Evolutionary conservation across 2,888 invertebrate species (phyloP), one percentile per base, ranked within the genome.

Genomic region (Xestia c-nigrum): DNA sequence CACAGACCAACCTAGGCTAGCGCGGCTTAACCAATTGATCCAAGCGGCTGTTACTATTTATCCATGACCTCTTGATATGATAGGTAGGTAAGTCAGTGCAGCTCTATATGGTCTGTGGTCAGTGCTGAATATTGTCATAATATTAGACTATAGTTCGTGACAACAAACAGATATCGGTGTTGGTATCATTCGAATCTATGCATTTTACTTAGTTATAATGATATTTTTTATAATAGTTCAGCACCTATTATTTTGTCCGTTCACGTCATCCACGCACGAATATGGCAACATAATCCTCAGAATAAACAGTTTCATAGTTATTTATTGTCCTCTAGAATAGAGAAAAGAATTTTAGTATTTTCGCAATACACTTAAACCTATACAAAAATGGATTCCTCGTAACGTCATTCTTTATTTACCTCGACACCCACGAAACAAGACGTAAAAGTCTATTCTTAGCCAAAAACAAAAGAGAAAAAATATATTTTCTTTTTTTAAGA

Each of bases 141-240:
- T n/a, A n/a, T 38, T 69, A 40, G 19, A 52, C 65, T 71, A 40
- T n/a, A 14, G 46, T 85, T 76, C 76, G 85, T 85, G 81, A 72
- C 73, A 75, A 12, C 16, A 12, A 57, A 24, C 70, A 52, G 14
- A 31, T 80, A 69, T 76, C 68, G 59, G 43, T 46, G 12, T 46
- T 73, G 40, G 1, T 55, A 75, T 80, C 69, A 64, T 52, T 74
- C 50, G n/a, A 50, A 50, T 14, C 70, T 72, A 73, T 75, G 59
- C 61, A 82, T 78, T 81, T 84, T n/a, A n/a, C n/a, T n/a, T 84
- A 71, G 59, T 72, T 83, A 59, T 46, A 46, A 5, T 50, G 47
- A 43, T 31, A 50, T 65, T 50, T 78, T 78, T 24, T 46, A 21
- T 38, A 63, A 47, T 31, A 5, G 12, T 80, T 71, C n/a, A 40